Evolutionary conservation across 1,140 invertebrate species (phyloP), one percentile per base, ranked within the genome.

Genomic region (Metaphire vulgaris): DNA sequence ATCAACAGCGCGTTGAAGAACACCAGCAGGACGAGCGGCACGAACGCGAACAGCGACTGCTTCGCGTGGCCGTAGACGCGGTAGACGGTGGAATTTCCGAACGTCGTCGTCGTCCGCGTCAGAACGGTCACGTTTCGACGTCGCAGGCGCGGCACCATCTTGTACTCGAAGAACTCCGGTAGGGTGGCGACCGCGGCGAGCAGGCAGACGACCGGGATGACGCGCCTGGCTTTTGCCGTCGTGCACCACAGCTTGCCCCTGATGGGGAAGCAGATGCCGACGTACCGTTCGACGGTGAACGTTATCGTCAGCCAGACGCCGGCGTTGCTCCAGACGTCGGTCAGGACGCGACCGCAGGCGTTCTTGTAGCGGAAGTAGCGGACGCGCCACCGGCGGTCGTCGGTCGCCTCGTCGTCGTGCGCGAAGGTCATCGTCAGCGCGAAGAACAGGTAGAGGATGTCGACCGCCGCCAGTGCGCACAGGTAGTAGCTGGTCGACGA

Each of bases 201-300:
- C 2, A 90, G 77, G 75, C 87, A 88, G 16, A 91, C 89, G 30
- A 86, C 83, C 75, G 88, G 82, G 70, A 91, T 90, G 69, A 91
- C 89, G 72, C 81, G 81, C 72, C 81, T 83, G 34, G 85, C 86
- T 6, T 84, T 79, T n/a, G 82, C 82, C 79, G 91, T 89, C 1
- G 91, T 92, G 81, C 91, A 91, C 80, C 90, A 88, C 33, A 90
- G 88, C 84, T 90, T 90, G 30, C 92, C 90, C 78, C 89, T 88
- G 81, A 93, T 90, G 29, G 92, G 92, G 86, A 92, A 89, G 78
- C 91, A 90, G 2, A 93, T 91, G 32, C 90, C 91, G 72, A 92
- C 90, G 86, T 92, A 93, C 66, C 91, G 85, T 84, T 93, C 92
- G 74, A 92, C 88, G 1, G 92, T 93, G 83, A 93, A 93, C 33